Percentiles rank a stretch among this genome's conserved stretches.
Evolutionary conservation across 1,140 invertebrate genomes (phyloP).

Genomic region (Lordiphosa collinella): DNA sequence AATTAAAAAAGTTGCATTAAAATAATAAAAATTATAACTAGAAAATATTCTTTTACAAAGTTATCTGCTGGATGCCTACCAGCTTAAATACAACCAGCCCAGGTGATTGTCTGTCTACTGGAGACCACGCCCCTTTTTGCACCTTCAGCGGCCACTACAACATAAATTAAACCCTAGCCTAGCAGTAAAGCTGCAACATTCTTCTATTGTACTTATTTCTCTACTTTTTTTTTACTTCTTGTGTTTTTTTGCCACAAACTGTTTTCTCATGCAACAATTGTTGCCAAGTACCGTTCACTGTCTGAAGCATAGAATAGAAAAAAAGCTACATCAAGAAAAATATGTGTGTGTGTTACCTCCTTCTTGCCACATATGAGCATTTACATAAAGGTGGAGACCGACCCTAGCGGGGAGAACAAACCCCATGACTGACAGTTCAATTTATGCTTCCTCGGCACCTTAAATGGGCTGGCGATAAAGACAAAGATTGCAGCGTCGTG

Average conservation of each 20-base stretch:
- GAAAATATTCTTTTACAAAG: background rate
- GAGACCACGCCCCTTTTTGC: slow-evolving; percentile 32
- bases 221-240: slow-evolving; percentile 42
- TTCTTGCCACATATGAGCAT: slow-evolving; percentile 30
- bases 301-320: slow-evolving; percentile 21
- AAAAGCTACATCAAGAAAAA: background rate
- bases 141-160: slow-evolving; percentile 31
- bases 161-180: slow-evolving; percentile 58
- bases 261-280: slow-evolving; percentile 71
- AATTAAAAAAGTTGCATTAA: too few relatives aligned
- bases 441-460: slow-evolving; percentile 70
- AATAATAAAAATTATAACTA: too few relatives aligned
- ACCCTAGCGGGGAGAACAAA: slow-evolving; percentile 2
- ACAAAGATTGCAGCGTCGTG: slow-evolving; percentile 68
- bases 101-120: slow-evolving; percentile 17
- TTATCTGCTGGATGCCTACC: slow-evolving; percentile 1
- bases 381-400: slow-evolving; percentile 33
- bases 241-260: slow-evolving; percentile 46
- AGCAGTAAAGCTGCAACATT: slow-evolving; percentile 29
- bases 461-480: slow-evolving; percentile 62
- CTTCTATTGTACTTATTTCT: slow-evolving; percentile 20
- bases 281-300: slow-evolving; percentile 66
- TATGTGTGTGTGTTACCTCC: slow-evolving; percentile 2
- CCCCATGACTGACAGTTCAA: slow-evolving; percentile 68
- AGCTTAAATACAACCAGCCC: slow-evolving; percentile 5